Evolutionary conservation across 2,113 vertebrate genomes (phyloP), one percentile per base, ranked within the genome.

Genomic region (Aphyosemion australe): DNA sequence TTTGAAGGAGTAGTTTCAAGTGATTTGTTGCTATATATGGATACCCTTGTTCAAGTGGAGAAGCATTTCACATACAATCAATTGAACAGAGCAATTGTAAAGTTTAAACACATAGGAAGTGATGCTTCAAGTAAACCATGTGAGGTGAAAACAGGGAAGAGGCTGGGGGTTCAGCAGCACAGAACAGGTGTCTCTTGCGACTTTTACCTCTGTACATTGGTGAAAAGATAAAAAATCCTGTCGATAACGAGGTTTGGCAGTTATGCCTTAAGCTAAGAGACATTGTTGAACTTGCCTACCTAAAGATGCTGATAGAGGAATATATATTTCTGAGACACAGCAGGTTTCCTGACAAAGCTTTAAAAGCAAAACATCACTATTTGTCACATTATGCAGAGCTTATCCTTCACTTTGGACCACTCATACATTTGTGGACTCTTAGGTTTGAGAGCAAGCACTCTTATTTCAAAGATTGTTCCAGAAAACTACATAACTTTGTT

Each of bases 1-100:
- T 56, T 39, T 56, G 54, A 56, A 32, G 54, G 32, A 41, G n/a
- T 56, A 18, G 53, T 56, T 15, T 39, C 53, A 12, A 56, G 10
- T 18, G 32, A 56, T 18, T 39, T 56, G 13, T 19, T 21, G 6
- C 50, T 52, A 6, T 52, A 52, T 15, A 31, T 31, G 5, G 5
- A 12, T 6, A 8, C 8, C 8, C 32, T 39, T 9, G 15, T 54
- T 1, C 12, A 8, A 34, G 14, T 11, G 6, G 52, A 37, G 15
- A 54, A 54, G 15, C 13, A 54, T 54, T 54, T 54, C 14, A 54
- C 52, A 9, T 54, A 34, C 15, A 11, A 34, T 16, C 14, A 54
- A 14, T 3, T 54, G 12, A 55, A 55, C 18, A 14, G 16, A 8
- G 16, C 34, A 18, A 55, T 55, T 14, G 8, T n/a, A 11, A 14